Evolutionary conservation across 1,140 invertebrate species (phyloP).

Genomic region (Aplysia californica): DNA sequence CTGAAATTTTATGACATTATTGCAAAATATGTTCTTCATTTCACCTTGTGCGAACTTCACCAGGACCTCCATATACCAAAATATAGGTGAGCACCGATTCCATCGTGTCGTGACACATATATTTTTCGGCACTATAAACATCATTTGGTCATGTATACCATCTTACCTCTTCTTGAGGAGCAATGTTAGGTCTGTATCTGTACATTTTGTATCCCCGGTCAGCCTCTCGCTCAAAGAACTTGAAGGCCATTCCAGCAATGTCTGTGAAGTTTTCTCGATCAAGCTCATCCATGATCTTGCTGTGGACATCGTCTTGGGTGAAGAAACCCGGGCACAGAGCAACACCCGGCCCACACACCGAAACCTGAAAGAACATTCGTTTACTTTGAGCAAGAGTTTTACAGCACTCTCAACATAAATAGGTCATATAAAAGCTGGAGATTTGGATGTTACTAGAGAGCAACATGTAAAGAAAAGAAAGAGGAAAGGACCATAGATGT

Average conservation of each 20-base stretch:
- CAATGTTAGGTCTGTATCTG: neutral
- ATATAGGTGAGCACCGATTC: neutral
- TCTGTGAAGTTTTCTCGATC: conserved; percentile 52
- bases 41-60: neutral
- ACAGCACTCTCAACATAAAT: too few species aligned
- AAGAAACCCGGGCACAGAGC: conserved; percentile 53
- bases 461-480: too few species aligned
- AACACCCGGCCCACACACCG: too few species aligned
- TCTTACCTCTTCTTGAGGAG: neutral
- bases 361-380: too few species aligned
- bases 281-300: conserved; percentile 50
- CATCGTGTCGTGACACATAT: neutral
- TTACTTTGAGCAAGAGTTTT: too few species aligned
- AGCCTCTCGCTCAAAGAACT: conserved; percentile 55
- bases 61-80: neutral
- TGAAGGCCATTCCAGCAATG: conserved; percentile 39
- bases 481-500: too few species aligned
- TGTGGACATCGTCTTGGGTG: conserved; percentile 40
- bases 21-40: neutral
- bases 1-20: too few species aligned
- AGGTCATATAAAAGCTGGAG: too few species aligned
- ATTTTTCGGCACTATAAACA: neutral
- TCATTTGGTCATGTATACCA: neutral
- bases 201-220: conserved; percentile 29
- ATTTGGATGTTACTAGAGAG: too few species aligned